These are phyloP conservation scores for Eurytoma adleriae DNA, from an alignment of 2,888 invertebrate genomes.

Conservation along the genomic window DNA sequence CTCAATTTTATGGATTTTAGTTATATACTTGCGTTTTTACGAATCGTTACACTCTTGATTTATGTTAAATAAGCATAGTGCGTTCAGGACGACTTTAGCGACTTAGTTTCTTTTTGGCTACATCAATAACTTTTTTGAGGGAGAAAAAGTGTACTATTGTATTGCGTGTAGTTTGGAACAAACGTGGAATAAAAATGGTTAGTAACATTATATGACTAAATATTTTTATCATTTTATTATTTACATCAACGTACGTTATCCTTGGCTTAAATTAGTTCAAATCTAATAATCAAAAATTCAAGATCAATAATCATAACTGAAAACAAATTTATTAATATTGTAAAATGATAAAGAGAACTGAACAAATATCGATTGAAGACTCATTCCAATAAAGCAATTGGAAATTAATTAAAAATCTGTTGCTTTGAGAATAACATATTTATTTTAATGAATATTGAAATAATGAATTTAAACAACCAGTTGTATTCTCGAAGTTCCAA, in stretches of 20 bases:
- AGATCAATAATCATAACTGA: no score
- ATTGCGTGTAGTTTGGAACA: slow-evolving; percentile 41
- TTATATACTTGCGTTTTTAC: background rate
- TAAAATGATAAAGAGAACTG: no score
- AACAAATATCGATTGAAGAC: background rate
- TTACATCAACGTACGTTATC: background rate
- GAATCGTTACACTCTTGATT: background rate
- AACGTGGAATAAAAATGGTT: slow-evolving; percentile 42
- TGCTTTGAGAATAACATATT: background rate
- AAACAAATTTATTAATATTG: no score
- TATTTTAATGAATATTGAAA: no score
- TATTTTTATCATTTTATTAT: background rate
- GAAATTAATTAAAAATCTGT: background rate
- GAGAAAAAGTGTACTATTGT: slow-evolving; percentile 28
- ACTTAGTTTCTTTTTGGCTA: slow-evolving; percentile 12
- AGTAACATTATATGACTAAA: slow-evolving; percentile 20
- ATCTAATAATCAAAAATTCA: no score
- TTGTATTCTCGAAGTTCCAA: no score
- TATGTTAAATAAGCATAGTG: slow-evolving; percentile 1
- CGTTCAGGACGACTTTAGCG: background rate
- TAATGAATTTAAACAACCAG: no score
- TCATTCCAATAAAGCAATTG: background rate
- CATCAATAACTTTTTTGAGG: background rate
- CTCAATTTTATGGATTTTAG: background rate
- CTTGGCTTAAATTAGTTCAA: no score